phyloP scores from a whole-genome alignment of 2,113 vertebrate genomes.

The Tricholaema leucomelas region DNA sequence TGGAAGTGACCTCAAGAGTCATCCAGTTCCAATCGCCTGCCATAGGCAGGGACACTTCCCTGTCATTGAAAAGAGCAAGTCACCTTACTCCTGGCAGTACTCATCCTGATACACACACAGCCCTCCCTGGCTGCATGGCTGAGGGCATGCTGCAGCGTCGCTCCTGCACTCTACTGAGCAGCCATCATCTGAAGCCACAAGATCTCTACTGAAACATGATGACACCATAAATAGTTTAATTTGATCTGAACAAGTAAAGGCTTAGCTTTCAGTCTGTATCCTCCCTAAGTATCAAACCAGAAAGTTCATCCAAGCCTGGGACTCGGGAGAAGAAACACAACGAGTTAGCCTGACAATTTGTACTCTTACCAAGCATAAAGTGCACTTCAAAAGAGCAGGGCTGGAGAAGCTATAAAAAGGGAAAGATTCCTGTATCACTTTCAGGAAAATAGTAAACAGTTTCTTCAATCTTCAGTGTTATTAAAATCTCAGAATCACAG shows the following conservation, averaged over 20 bases:
- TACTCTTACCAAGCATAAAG: neutral
- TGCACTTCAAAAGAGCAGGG: neutral
- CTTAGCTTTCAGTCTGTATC: neutral
- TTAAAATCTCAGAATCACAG: no score
- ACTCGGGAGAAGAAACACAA: neutral
- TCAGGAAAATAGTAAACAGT: conserved; percentile 22
- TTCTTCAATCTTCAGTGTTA: conserved; percentile 1
- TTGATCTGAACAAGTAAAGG: neutral
- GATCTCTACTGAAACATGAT: neutral
- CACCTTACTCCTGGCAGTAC: conserved; percentile 5
- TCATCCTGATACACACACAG: neutral
- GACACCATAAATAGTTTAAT: conserved; percentile 33
- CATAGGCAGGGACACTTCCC: no score
- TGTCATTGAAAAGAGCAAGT: conserved; percentile 40
- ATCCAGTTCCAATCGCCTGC: no score
- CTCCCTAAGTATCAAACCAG: neutral
- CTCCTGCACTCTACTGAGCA: neutral
- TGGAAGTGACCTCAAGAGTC: no score
- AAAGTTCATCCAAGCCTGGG: neutral
- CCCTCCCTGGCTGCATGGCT: neutral
- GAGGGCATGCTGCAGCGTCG: neutral
- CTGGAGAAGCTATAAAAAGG: neutral
- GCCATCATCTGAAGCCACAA: conserved; percentile 24
- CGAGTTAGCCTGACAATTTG: neutral
- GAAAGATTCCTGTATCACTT: neutral